Conservation (phyloP, 2,797 vertebrate species). For the Antennarius maculatus region DNA sequence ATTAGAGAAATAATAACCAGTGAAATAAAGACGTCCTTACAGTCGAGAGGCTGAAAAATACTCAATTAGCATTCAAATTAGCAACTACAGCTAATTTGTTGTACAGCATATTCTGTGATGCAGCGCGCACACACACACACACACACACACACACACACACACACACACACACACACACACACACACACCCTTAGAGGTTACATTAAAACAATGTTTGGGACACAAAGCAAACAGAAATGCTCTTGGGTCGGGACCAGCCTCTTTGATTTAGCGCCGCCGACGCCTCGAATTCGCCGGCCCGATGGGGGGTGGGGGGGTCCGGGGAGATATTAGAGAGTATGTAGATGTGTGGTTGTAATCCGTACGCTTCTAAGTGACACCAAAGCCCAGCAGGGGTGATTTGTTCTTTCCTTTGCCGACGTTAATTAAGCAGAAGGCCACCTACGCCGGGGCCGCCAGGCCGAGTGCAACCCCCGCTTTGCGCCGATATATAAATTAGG, state of each 20-base stretch:
- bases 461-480: constrained; percentile 15
- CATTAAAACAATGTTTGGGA: constrained; percentile 29
- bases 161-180: constrained; percentile 2
- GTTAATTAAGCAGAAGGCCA: constrained; percentile 54
- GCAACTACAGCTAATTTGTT: not conserved
- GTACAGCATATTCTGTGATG: no score
- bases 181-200: constrained; percentile 26
- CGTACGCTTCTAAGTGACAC: constrained; percentile 51
- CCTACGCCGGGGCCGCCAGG: constrained; percentile 22
- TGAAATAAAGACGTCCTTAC: no score
- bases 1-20: no score
- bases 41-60: no score
- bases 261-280: constrained; percentile 45
- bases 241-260: constrained; percentile 30
- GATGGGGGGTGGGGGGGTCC: constrained; percentile 7
- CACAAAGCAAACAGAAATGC: constrained; percentile 38
- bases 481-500: constrained; percentile 31
- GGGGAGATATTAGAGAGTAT: constrained; percentile 22
- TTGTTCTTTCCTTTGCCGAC: constrained; percentile 31
- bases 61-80: no score
- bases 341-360: constrained; percentile 53
- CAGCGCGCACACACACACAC: not conserved
- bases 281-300: constrained; percentile 28
- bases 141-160: constrained; percentile 3
- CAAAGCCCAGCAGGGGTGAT: constrained; percentile 50